Evolutionary conservation across 2,113 vertebrate species (phyloP).

Genomic region (Oryzias woworae): DNA sequence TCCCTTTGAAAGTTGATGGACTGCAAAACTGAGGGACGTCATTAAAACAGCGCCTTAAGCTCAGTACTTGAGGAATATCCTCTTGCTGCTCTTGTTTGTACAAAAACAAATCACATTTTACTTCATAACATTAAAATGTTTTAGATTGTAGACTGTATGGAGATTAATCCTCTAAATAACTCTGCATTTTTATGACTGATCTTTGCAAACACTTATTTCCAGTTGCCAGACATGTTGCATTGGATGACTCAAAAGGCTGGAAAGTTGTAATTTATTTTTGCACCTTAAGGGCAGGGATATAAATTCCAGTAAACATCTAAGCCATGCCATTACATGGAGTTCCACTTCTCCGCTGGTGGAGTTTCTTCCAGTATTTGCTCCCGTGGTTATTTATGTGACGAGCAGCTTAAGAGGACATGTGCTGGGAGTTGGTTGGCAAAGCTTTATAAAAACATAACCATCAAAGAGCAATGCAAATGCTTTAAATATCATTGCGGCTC

Average conservation of each 20-base stretch:
- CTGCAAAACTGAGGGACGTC: too few relatives aligned
- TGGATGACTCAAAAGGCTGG: slow-evolving; percentile 18
- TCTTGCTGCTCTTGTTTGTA: too few relatives aligned
- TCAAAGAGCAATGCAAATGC: slow-evolving; percentile 41
- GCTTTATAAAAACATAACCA: slow-evolving; percentile 44
- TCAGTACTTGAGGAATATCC: too few relatives aligned
- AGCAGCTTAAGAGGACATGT: slow-evolving; percentile 34
- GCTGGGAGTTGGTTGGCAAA: slow-evolving; percentile 31
- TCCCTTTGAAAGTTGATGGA: neutral
- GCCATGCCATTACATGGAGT: slow-evolving; percentile 43
- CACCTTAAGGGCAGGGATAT: slow-evolving; percentile 39
- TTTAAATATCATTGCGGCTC: slow-evolving; percentile 19
- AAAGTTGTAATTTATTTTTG: slow-evolving; percentile 49
- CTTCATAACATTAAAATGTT: too few relatives aligned
- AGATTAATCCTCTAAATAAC: slow-evolving; percentile 5
- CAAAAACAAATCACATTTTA: too few relatives aligned
- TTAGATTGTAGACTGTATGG: neutral
- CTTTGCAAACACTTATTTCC: slow-evolving; percentile 10
- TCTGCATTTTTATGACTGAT: slow-evolving; percentile 4
- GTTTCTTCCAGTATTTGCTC: slow-evolving; percentile 51
- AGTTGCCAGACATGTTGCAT: slow-evolving; percentile 23
- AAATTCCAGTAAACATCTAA: slow-evolving; percentile 59
- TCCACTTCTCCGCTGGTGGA: slow-evolving; percentile 25
- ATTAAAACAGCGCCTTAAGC: too few relatives aligned
- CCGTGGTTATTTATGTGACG: slow-evolving; percentile 51